phyloP scores from a whole-genome alignment of 2,797 vertebrate genomes.

The Moxostoma hubbsi region DNA sequence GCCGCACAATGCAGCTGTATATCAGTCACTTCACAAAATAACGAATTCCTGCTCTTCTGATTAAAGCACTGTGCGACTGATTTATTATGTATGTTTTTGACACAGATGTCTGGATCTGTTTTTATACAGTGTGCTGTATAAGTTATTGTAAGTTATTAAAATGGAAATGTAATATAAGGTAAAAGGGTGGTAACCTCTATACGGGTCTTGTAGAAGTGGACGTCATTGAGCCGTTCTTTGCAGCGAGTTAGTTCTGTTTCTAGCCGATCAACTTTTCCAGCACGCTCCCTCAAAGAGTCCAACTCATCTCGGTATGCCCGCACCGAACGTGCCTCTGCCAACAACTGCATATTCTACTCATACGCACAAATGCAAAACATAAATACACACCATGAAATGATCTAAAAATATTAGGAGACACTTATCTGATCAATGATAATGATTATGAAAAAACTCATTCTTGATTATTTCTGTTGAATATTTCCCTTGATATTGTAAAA shows the following conservation, averaged over 20 bases:
- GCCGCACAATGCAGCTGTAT: not conserved
- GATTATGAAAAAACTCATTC: no score
- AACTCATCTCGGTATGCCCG: conserved; percentile 91
- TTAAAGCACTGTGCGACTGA: not conserved
- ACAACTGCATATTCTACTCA: conserved; percentile 84
- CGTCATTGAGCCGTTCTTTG: conserved; percentile 92
- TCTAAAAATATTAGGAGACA: no score
- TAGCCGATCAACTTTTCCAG: conserved; percentile 86
- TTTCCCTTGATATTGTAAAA: no score
- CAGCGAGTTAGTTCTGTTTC: conserved; percentile 91
- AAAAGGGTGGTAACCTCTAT: conserved; percentile 83
- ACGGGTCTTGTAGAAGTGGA: conserved; percentile 95
- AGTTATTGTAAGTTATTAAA: not conserved
- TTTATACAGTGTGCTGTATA: not conserved
- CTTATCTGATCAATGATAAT: no score
- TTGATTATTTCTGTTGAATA: no score
- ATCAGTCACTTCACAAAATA: conserved; percentile 17
- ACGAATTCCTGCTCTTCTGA: conserved; percentile 4
- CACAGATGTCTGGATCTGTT: not conserved
- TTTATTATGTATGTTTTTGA: conserved; percentile 6
- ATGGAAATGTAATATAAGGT: not conserved
- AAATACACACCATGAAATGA: no score
- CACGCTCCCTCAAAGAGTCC: conserved; percentile 87
- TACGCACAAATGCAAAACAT: conserved; percentile 15
- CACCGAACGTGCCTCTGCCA: conserved; percentile 88